These are phyloP conservation scores for Lapara coniferarum DNA, from an alignment of 2,888 invertebrate species.

Conservation along the genomic window DNA sequence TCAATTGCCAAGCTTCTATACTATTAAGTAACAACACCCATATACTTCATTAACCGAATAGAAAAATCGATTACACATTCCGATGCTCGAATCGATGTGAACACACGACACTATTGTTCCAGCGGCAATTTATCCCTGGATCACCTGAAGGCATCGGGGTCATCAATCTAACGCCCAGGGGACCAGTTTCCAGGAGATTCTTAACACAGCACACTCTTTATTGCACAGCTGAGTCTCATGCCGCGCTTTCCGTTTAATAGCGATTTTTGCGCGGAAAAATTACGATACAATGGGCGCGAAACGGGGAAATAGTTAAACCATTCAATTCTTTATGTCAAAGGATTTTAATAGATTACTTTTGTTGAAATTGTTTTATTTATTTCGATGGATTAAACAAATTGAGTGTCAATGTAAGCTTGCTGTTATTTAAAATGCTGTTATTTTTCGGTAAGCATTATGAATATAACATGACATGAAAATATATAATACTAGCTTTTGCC, in stretches of 20 bases:
- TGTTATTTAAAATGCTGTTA: not conserved
- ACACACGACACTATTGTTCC: constrained; percentile 33
- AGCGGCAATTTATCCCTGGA: constrained; percentile 48
- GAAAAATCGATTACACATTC: constrained; percentile 12
- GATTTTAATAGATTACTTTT: not conserved
- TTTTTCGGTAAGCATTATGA: too few species aligned
- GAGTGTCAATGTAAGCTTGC: not conserved
- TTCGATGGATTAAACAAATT: too few species aligned
- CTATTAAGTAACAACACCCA: not conserved
- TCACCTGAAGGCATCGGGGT: constrained; percentile 69
- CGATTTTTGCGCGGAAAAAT: constrained; percentile 19
- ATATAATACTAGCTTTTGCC: too few species aligned
- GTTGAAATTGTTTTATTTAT: not conserved
- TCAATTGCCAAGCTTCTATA: not conserved
- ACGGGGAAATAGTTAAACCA: not conserved
- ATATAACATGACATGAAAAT: too few species aligned
- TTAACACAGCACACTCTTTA: constrained; percentile 54
- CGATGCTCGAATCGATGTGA: constrained; percentile 27
- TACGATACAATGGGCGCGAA: constrained; percentile 11
- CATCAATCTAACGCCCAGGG: constrained; percentile 71
- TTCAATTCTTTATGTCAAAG: not conserved
- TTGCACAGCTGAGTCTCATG: constrained; percentile 55
- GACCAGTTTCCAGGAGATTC: constrained; percentile 66
- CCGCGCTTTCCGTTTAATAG: constrained; percentile 27
- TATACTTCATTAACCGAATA: not conserved